phyloP scores from a whole-genome alignment of 2,888 invertebrate species.

The Merodon equestris region DNA sequence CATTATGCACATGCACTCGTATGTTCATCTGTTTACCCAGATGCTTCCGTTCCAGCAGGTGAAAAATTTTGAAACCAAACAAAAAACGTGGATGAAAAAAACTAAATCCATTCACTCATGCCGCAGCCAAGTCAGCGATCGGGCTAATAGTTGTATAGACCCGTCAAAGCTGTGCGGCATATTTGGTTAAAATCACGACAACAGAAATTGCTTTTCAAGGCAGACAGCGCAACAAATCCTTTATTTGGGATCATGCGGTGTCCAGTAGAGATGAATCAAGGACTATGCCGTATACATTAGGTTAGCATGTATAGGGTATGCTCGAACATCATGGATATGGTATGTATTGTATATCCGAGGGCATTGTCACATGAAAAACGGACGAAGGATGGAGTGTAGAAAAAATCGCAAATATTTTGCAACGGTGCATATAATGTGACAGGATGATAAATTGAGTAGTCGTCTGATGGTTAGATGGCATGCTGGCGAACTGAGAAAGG shows the following conservation, averaged over 20 bases:
- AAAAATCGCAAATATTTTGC: conserved; percentile 46
- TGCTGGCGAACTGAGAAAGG: neutral
- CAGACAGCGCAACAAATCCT: conserved; percentile 14
- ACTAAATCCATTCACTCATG: conserved; percentile 23
- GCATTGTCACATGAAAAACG: no score
- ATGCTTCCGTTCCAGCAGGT: conserved; percentile 1
- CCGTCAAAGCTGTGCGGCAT: conserved; percentile 36
- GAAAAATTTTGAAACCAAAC: neutral
- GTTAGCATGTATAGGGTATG: no score
- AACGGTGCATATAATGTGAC: conserved; percentile 59
- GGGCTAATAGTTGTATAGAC: conserved; percentile 15
- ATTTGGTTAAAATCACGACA: conserved; percentile 36
- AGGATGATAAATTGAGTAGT: conserved; percentile 58
- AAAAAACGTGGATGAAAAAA: neutral
- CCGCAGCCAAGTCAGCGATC: neutral
- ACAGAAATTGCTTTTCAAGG: conserved; percentile 8
- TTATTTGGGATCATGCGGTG: conserved; percentile 38
- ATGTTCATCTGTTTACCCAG: conserved; percentile 7
- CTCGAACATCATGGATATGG: no score
- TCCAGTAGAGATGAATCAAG: neutral
- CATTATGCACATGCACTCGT: conserved; percentile 9
- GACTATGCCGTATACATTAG: no score
- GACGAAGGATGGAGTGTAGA: no score
- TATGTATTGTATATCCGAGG: no score
- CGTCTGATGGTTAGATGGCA: conserved; percentile 3